phyloP scores from a whole-genome alignment of 2,113 vertebrate genomes.

The Plotosus lineatus region DNA sequence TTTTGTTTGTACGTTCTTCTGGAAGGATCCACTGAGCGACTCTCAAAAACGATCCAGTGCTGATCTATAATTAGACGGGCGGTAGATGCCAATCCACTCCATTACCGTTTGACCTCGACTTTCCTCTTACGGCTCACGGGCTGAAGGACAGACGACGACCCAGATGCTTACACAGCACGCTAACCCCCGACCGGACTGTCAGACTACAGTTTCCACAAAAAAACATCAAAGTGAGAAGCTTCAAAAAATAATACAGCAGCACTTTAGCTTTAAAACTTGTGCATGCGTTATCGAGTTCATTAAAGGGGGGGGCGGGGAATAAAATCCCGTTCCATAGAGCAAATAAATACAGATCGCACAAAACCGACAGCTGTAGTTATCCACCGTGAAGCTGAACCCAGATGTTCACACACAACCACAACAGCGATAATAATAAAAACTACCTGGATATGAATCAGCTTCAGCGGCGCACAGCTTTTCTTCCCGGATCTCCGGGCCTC shows the following conservation, averaged over 20 bases:
- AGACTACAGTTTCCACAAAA: background rate
- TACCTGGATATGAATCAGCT: constrained; percentile 29
- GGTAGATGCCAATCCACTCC: background rate
- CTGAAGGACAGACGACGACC: background rate
- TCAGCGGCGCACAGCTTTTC: constrained; percentile 22
- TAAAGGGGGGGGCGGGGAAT: no score
- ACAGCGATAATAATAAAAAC: constrained; percentile 18
- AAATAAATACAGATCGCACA: background rate
- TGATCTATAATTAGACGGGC: background rate
- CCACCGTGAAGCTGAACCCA: background rate
- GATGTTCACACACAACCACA: constrained; percentile 10
- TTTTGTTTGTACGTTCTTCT: background rate
- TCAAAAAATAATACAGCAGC: no score
- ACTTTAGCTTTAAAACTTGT: no score
- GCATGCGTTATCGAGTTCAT: no score
- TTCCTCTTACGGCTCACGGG: background rate
- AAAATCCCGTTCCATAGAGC: background rate
- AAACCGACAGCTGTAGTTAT: background rate
- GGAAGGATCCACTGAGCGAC: background rate
- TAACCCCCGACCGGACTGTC: background rate
- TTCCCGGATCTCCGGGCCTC: constrained; percentile 15
- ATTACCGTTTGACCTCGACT: background rate
- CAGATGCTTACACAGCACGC: background rate
- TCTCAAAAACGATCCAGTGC: background rate
- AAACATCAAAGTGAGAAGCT: background rate